Evolutionary conservation across 2,113 vertebrate genomes (phyloP), one percentile per base, ranked within the genome.

Genomic region (Apodemus sylvaticus): DNA sequence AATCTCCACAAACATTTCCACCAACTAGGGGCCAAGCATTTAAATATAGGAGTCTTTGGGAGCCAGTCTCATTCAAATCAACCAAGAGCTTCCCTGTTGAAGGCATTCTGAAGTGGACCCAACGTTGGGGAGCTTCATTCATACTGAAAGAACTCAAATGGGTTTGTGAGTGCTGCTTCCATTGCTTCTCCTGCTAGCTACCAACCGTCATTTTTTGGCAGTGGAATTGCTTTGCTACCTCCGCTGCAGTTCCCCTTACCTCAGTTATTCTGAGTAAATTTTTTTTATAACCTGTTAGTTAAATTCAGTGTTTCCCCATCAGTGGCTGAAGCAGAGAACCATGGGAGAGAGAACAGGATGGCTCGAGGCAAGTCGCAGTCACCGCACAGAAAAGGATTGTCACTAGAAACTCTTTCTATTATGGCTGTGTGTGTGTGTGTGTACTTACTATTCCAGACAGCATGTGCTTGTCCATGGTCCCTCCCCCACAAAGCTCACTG

Each of bases 401-500:
- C 64, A 10, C 64, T 51, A 53, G 58, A 42, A 55, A 12, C 0
- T 31, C 77, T 78, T 74, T 55, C 34, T 17, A 86, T 17, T 3
- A 26, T 20, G 3, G 9, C 1, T 0, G 0, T 4, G 29, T 1
- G 5, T 6, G 19, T 0, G 0, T 4, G 29, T 1, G 5, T 6
- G 19, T 0, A 0, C 26, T 7, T 3, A 31, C 26, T 83, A 26
- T 64, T 96, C 42, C 42, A 87, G 78, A 60, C 31, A 64, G 90
- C 77, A 66, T 81, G 78, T 85, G 16, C 62, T 92, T 92, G 20
- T 45, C 73, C 36, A 9, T 7, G 39, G 70, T 3, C 60, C n/a
- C 45, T 81, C 48, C 42, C 36, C 24, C 17, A 68, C 86, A 76
- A 82, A 51, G 13, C 85, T 90, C 79, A 60, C 51, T 94, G 12